phyloP scores from a whole-genome alignment of 1,140 invertebrate genomes.

The Bombus pyrosoma region DNA sequence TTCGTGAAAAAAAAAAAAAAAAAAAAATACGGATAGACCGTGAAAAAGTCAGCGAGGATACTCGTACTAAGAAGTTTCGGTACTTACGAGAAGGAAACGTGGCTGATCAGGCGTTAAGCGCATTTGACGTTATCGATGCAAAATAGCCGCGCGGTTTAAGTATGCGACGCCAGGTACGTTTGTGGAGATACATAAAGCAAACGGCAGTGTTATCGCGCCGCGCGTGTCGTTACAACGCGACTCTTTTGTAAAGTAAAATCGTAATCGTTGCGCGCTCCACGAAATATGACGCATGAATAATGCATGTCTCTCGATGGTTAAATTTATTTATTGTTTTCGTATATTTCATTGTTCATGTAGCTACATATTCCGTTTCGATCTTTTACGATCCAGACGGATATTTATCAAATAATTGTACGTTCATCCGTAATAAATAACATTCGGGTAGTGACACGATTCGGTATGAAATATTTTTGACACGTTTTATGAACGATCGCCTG shows the following conservation, averaged over 20 bases:
- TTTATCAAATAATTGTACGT: background rate
- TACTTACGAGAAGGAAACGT: background rate
- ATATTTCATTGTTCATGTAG: background rate
- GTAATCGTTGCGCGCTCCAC: background rate
- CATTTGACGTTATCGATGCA: conserved; percentile 19
- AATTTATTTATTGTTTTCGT: conserved; percentile 8
- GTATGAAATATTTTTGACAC: background rate
- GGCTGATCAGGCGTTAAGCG: background rate
- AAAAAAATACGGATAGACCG: too few species aligned
- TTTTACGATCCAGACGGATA: background rate
- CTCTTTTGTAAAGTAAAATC: conserved; percentile 34
- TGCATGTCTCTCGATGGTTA: background rate
- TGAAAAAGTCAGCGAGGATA: too few species aligned
- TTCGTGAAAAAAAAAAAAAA: too few species aligned
- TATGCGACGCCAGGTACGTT: background rate
- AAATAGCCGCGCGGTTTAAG: conserved; percentile 2
- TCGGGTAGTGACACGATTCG: background rate
- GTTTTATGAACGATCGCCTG: background rate
- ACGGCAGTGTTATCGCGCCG: conserved; percentile 9
- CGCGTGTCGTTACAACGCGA: conserved; percentile 21
- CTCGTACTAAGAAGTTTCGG: background rate
- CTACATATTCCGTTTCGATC: too few species aligned
- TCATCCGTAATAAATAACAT: background rate
- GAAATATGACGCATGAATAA: conserved; percentile 22
- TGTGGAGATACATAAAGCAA: conserved; percentile 11